A percentile compares a stretch with the other conserved stretches of the same genome.
These are phyloP conservation scores for Microcebus murinus DNA, from an alignment of 2,113 vertebrate species.

Conservation along the genomic window DNA sequence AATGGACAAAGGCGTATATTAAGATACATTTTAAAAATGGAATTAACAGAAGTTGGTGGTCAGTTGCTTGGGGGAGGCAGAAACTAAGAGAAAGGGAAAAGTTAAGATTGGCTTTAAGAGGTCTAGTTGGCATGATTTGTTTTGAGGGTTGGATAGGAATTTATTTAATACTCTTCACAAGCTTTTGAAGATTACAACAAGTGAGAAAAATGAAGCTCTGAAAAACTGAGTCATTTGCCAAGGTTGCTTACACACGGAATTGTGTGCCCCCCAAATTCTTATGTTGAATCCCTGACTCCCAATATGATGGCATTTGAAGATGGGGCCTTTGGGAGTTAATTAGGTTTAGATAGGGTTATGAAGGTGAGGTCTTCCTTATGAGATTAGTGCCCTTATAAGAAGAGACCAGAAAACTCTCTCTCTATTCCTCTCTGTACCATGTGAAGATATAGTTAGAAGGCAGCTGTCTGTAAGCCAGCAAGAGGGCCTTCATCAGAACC, in stretches of 20 bases:
- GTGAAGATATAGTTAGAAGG: not conserved
- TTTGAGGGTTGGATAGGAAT: not conserved
- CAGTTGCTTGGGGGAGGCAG: not conserved
- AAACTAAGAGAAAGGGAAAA: not conserved
- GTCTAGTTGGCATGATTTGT: not conserved
- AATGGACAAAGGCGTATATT: not conserved
- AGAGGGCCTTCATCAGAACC: not conserved
- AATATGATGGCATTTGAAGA: not conserved
- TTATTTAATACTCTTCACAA: constrained; percentile 3
- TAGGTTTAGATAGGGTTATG: not conserved
- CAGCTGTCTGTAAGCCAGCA: not conserved
- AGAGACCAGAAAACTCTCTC: not conserved
- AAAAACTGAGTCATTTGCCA: constrained; percentile 19
- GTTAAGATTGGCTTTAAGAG: not conserved
- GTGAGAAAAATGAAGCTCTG: constrained; percentile 20
- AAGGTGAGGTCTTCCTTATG: not conserved
- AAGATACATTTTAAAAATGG: constrained; percentile 12
- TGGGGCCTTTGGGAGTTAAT: not conserved
- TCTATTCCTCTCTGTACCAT: not conserved
- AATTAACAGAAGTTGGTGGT: not conserved
- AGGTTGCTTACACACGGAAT: not conserved
- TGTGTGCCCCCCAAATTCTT: not conserved
- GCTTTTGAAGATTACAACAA: not conserved
- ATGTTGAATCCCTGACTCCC: not conserved
- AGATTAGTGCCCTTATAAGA: not conserved